A percentile compares a stretch with the other conserved stretches of the same genome.
phyloP scores from a whole-genome alignment of 2,888 invertebrate species.

The Coenonympha arcania region DNA sequence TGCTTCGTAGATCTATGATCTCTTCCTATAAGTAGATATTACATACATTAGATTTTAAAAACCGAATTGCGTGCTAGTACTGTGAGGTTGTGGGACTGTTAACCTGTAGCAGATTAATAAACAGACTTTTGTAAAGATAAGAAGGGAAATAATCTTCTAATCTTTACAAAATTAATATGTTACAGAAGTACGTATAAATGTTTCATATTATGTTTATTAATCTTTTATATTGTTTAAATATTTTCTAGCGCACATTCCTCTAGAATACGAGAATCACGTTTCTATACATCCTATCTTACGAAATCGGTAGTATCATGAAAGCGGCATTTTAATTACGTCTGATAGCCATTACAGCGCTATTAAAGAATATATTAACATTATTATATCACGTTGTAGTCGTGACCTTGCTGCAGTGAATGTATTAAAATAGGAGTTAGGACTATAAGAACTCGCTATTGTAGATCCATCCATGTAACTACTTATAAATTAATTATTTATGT shows the following conservation, averaged over 20 bases:
- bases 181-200: background rate
- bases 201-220: background rate
- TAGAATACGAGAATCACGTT: conserved; percentile 17
- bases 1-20: too few relatives aligned
- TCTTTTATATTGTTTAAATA: conserved; percentile 11
- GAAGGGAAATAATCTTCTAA: too few relatives aligned
- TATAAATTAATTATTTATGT: background rate
- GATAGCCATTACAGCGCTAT: conserved; percentile 2
- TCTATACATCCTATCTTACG: conserved; percentile 15
- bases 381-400: conserved; percentile 37
- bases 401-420: conserved; percentile 58
- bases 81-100: too few relatives aligned
- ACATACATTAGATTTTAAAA: too few relatives aligned
- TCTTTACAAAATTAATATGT: too few relatives aligned
- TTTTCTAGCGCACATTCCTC: conserved; percentile 11
- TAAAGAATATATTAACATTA: conserved; percentile 11
- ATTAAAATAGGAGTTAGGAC: conserved; percentile 15
- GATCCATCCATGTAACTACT: background rate
- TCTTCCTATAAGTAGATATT: too few relatives aligned
- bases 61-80: too few relatives aligned
- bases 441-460: conserved; percentile 26
- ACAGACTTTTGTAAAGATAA: too few relatives aligned
- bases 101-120: too few relatives aligned
- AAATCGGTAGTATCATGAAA: conserved; percentile 15
- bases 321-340: conserved; percentile 2